Percentiles rank a stretch among this genome's conserved stretches.
Conservation (phyloP, 2,113 vertebrate species). For the Circaetus cinerascens region DNA sequence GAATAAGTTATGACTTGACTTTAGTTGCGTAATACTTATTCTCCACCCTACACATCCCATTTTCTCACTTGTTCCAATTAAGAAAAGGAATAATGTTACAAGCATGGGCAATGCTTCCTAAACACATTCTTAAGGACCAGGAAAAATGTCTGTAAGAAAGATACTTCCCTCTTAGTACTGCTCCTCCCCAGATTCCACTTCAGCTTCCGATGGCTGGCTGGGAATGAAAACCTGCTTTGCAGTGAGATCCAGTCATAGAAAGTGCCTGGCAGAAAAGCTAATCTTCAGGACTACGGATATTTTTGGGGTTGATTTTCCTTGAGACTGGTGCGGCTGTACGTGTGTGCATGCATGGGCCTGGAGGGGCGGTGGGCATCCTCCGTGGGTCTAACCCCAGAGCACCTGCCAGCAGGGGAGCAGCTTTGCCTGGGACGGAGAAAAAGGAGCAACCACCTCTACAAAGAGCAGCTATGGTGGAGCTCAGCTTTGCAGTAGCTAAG, state of each 20-base stretch:
- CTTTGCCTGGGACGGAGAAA: not conserved
- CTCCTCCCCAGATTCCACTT: not conserved
- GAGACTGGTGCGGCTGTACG: fast-evolving
- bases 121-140: not conserved
- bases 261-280: not conserved
- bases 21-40: not conserved
- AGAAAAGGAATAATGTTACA: not conserved
- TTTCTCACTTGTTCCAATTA: not conserved
- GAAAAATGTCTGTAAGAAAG: not conserved
- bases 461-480: not conserved
- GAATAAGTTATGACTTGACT: not conserved
- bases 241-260: not conserved
- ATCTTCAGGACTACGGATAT: not conserved
- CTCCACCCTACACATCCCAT: not conserved
- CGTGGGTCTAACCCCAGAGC: not conserved
- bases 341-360: fast-evolving
- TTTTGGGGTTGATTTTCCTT: not conserved
- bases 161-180: not conserved
- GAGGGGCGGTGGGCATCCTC: not conserved
- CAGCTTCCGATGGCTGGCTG: not conserved
- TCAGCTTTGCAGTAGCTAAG: not conserved
- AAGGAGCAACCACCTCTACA: not conserved
- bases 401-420: not conserved
- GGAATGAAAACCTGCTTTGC: not conserved
- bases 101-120: not conserved